phyloP scores from a whole-genome alignment of 1,140 invertebrate species.

The Papilio dardanus region DNA sequence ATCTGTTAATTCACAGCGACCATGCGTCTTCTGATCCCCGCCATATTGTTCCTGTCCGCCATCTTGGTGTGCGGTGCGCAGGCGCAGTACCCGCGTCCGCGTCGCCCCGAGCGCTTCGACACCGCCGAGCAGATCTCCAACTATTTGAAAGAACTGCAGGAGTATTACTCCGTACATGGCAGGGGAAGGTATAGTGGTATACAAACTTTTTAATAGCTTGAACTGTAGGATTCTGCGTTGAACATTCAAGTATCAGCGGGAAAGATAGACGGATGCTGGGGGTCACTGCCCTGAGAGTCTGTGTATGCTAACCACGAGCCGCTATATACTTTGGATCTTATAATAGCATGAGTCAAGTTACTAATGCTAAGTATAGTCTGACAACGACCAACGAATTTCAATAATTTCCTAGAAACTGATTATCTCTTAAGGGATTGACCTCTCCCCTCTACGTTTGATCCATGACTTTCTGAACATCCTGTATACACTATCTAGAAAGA shows the following conservation, averaged over 20 bases:
- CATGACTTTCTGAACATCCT: no score
- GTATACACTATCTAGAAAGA: no score
- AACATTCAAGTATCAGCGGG: background rate
- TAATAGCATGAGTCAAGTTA: no score
- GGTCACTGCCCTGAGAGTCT: no score
- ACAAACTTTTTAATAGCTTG: background rate
- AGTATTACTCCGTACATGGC: conserved; percentile 76
- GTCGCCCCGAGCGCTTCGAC: conserved; percentile 75
- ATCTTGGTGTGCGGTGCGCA: conserved; percentile 65
- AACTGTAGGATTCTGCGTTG: background rate
- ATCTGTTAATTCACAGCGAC: conserved; percentile 46
- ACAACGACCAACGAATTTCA: no score
- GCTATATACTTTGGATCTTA: no score
- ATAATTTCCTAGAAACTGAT: no score
- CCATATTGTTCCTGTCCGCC: conserved; percentile 68
- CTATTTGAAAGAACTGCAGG: conserved; percentile 73
- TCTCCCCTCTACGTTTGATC: no score
- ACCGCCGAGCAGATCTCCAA: conserved; percentile 75
- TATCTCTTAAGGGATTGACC: no score
- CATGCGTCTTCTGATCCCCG: conserved; percentile 58
- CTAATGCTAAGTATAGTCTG: no score
- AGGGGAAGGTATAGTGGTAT: conserved; percentile 58
- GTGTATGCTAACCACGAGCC: no score
- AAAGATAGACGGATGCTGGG: background rate
- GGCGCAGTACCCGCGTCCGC: conserved; percentile 72